Percentiles rank a stretch among this genome's conserved stretches.
Evolutionary conservation across 2,888 invertebrate genomes (phyloP).

Genomic region (Mythimna ferrago): DNA sequence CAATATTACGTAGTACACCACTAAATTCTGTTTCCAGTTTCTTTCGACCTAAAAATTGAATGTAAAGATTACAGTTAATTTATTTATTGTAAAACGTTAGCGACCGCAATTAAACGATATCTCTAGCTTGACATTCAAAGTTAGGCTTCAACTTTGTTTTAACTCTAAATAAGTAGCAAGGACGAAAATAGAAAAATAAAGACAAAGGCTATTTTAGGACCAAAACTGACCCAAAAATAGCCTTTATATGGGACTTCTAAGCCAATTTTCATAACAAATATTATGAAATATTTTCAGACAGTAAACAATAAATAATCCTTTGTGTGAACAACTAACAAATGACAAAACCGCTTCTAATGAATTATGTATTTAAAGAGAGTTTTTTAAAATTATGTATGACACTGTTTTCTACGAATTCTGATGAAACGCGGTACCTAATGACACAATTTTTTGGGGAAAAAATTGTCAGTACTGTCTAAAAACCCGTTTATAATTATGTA

Average conservation of each 20-base stretch:
- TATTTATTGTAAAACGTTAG: neutral
- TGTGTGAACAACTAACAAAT: constrained; percentile 31
- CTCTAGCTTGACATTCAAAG: constrained; percentile 11
- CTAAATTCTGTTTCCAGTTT: no score
- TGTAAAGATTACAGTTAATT: neutral
- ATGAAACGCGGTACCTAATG: neutral
- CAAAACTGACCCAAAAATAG: neutral
- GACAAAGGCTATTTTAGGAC: neutral
- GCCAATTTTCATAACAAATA: neutral
- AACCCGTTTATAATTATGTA: neutral
- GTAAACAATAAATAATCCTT: constrained; percentile 32
- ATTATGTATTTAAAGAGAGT: constrained; percentile 27
- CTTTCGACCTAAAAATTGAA: no score
- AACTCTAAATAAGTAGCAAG: constrained; percentile 6
- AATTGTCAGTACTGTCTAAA: neutral
- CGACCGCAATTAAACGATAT: neutral
- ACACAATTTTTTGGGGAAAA: neutral
- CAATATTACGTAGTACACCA: neutral
- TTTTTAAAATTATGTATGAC: constrained; percentile 14
- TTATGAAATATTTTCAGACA: constrained; percentile 10
- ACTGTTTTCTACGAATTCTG: constrained; percentile 5
- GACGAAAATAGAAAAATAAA: neutral
- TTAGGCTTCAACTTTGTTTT: neutral
- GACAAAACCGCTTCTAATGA: constrained; percentile 20
- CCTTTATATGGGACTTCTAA: neutral